Base-by-base conservation (phyloP, 2,888 invertebrate genomes). In the Corbicula japonica region DNA sequence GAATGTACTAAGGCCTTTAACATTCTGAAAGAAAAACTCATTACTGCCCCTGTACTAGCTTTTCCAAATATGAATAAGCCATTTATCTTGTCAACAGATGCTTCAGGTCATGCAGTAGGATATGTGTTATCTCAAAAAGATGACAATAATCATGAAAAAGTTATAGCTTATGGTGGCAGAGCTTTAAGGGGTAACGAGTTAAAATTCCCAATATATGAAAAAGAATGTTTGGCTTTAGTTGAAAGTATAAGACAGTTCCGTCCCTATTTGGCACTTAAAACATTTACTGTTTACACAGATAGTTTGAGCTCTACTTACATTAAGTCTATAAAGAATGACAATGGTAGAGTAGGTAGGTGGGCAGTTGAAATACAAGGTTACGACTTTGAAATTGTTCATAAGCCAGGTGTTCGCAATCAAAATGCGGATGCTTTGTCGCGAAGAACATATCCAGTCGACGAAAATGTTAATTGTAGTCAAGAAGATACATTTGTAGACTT, bases 1-100 rank as follows among this genome's bases (percentile, higher is more conserved):
- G 46, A n/a, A n/a, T 72, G 77, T 69, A 52, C 78, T 15, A 30
- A 30, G 15, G 63, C 83, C 0, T 84, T 86, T 69, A 56, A 75
- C 0, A 38, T 46, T 1, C 35, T 86, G 10, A 80, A 80, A 41
- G 2, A 60, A 2, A 44, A 32, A 4, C 65, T 84, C 2, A 65
- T 46, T 12, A 38, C 75, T 30, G 58, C 77, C 23, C 83, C 83
- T 26, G 68, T 86, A 12, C 50, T 82, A 12, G 71, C 69, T 0
- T 82, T 69, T 35, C 76, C 86, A 12, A 50, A 77, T 23, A 65
- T 76, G 68, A 32, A 54, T 28, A 72, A 46, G 38, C 50, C 62
- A 23, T 78, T 81, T 48, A 50, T 66, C 12, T 15, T 77, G 15
- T 65, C 81, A 41, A 65, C 58, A 34, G 81, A 81, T 63, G 82